Conservation (phyloP, 2,888 invertebrate species). For the Globia sparganii region DNA sequence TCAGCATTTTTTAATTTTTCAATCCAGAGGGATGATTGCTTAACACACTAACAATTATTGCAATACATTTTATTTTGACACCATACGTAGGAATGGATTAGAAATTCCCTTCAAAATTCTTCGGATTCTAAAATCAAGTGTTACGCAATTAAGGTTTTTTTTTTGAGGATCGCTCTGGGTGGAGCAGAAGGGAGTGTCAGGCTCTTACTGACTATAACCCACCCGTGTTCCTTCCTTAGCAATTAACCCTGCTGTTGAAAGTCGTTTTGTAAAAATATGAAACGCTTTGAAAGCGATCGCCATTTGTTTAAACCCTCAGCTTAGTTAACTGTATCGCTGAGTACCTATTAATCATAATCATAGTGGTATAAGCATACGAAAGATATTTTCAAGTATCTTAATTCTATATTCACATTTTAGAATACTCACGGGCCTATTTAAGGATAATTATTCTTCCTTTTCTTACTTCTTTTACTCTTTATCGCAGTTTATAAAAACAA, state of each 20-base stretch:
- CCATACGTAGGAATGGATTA: neutral
- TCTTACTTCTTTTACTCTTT: neutral
- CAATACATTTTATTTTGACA: too few species aligned
- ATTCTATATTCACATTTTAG: neutral
- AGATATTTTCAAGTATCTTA: neutral
- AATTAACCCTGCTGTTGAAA: neutral
- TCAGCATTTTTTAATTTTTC: neutral
- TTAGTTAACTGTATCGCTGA: neutral
- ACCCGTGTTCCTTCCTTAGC: too few species aligned
- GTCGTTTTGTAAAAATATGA: neutral
- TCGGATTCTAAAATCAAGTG: neutral
- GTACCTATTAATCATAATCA: neutral
- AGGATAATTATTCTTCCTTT: neutral
- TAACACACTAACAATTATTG: too few species aligned
- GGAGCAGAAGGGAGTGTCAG: too few species aligned
- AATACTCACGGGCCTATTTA: neutral
- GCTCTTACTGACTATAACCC: too few species aligned
- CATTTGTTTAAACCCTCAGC: neutral
- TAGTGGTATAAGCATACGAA: neutral
- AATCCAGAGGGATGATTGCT: neutral
- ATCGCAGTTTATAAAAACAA: too few species aligned
- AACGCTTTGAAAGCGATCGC: neutral
- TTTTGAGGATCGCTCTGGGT: too few species aligned
- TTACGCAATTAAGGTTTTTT: neutral
- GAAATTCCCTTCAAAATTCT: neutral